A percentile compares a stretch with the other conserved stretches of the same genome.
phyloP scores from a whole-genome alignment of 2,113 vertebrate species.

The Pseudopodoces humilis region DNA sequence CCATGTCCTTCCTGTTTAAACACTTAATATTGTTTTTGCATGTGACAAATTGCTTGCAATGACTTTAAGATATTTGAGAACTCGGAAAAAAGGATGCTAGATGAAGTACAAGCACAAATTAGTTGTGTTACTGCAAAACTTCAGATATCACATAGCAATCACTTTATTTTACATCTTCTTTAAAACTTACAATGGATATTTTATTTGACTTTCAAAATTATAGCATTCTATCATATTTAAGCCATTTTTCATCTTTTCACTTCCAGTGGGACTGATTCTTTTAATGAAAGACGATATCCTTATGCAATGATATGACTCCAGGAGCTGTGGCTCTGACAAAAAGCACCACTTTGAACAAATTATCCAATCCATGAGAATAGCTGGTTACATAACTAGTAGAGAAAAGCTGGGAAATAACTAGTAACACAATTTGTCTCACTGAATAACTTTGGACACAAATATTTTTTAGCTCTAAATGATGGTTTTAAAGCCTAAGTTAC shows the following conservation, averaged over 20 bases:
- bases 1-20: neutral
- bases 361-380: neutral
- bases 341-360: neutral
- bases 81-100: neutral
- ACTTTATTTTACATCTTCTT: neutral
- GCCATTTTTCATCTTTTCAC: neutral
- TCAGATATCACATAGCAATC: neutral
- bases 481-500: neutral
- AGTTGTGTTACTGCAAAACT: neutral
- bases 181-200: neutral
- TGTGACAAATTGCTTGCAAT: neutral
- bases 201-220: neutral
- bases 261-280: neutral
- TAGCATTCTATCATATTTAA: neutral
- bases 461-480: neutral
- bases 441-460: neutral
- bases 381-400: neutral
- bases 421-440: neutral
- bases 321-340: neutral
- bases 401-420: neutral
- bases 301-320: neutral
- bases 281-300: neutral
- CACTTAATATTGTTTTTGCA: fast-evolving
- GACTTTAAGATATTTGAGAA: neutral
- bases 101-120: neutral